Conservation (phyloP, 1,140 invertebrate genomes). For the Dinothrombium tinctorium region DNA sequence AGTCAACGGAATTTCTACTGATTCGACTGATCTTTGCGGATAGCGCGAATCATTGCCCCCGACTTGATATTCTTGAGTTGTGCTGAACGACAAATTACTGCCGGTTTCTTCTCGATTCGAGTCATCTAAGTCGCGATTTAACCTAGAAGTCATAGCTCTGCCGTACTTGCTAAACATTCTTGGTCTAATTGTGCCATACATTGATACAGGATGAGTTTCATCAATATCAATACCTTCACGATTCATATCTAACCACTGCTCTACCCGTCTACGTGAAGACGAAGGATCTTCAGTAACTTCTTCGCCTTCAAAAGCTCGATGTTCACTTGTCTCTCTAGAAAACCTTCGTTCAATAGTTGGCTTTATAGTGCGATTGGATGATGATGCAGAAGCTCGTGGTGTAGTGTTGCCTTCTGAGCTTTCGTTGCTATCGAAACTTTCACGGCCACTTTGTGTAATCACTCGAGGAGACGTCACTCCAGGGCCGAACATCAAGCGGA, state of each 20-base stretch:
- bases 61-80: background rate
- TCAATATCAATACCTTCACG: background rate
- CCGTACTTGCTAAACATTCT: background rate
- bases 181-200: background rate
- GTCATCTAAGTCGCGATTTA: background rate
- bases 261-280: conserved; percentile 12
- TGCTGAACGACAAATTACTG: background rate
- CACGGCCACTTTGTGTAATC: conserved; percentile 1
- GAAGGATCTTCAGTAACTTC: background rate
- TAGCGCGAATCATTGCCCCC: no score
- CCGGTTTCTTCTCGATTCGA: background rate
- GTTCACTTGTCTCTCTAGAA: background rate
- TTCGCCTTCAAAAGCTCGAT: background rate
- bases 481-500: background rate
- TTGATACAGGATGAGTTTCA: background rate
- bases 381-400: background rate
- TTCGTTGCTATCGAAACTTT: conserved; percentile 6
- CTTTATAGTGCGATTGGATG: background rate
- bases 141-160: background rate
- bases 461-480: background rate
- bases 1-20: background rate
- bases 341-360: conserved; percentile 9
- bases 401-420: conserved; percentile 2
- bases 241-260: conserved; percentile 15
- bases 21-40: no score